These are phyloP conservation scores for Rhagium mordax DNA, from an alignment of 2,888 invertebrate genomes.

Conservation along the genomic window DNA sequence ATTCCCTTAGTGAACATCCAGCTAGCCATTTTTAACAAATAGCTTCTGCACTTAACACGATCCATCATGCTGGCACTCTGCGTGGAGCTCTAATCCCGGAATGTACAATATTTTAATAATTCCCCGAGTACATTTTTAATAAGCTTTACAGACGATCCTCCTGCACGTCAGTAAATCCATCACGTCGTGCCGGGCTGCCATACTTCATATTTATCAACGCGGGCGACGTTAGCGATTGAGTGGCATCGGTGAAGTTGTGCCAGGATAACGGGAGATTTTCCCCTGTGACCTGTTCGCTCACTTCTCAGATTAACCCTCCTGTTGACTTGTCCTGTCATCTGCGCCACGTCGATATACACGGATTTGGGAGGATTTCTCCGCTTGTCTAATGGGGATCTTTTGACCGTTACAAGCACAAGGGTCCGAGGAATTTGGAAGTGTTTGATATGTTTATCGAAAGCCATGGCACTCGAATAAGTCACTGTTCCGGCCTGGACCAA, in stretches of 20 bases:
- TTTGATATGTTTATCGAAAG: not conserved
- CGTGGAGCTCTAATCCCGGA: not conserved
- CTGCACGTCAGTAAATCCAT: constrained; percentile 42
- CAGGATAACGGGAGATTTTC: constrained; percentile 13
- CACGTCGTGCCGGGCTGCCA: constrained; percentile 42
- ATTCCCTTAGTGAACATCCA: constrained; percentile 1
- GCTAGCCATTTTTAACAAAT: not conserved
- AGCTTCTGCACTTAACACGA: constrained; percentile 1
- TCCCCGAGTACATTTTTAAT: constrained; percentile 28
- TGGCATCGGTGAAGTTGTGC: not conserved
- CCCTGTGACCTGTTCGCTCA: constrained; percentile 25
- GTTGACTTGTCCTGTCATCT: constrained; percentile 24
- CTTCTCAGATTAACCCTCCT: constrained; percentile 23
- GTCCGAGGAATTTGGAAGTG: constrained; percentile 17
- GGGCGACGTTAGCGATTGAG: not conserved
- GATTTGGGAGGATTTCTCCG: constrained; percentile 11
- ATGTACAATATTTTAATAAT: not conserved
- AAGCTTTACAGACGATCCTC: constrained; percentile 36
- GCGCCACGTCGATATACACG: constrained; percentile 21
- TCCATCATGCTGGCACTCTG: constrained; percentile 3
- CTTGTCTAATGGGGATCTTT: constrained; percentile 19
- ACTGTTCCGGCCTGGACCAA: not conserved
- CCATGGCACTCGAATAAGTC: not conserved
- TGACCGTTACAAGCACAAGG: not conserved
- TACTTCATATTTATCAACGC: constrained; percentile 48